Evolutionary conservation across 2,113 vertebrate genomes (phyloP), one percentile per base, ranked within the genome.

Genomic region (Pongo abelii): DNA sequence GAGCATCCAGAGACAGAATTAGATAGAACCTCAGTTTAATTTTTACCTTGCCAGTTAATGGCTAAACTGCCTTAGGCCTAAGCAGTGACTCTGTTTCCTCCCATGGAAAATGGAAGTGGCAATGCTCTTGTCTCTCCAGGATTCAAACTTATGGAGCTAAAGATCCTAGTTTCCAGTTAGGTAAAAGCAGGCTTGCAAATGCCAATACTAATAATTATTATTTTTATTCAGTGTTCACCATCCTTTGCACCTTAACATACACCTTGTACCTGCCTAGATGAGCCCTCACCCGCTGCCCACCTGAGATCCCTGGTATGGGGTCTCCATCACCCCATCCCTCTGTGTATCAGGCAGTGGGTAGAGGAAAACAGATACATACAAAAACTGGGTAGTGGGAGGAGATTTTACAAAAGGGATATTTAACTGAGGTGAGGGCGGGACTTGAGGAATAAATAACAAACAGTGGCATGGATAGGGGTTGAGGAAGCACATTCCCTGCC

Each of bases 281-380:
- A 83, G 46, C 1, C 4, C 4, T 16, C 0, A 40, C 3, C 13
- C 4, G 13, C 5, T 4, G 3, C 8, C 18, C 14, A 30, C 5
- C 30, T 5, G 64, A 87, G 27, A 64, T 35, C 57, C 20, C 57
- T 72, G 7, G 4, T 8, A 13, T 27, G 52, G n/a, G 20, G 22
- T 23, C 32, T 25, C 35, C 1, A 20, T 2, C 14, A 13, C 35
- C 11, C 3, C 6, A 18, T 18, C 48, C 10, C 1, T 40, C 17
- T 13, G 11, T 1, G 12, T n/a, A n/a, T 72, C 38, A 38, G 40
- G 13, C 17, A 59, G 40, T 57, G 27, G 17, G 14, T 46, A n/a
- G 81, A 38, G 52, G 77, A 52, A 80, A 85, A 69, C 23, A 89
- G 40, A 35, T 0, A 3, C 0, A 0, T 10, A 13, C 18, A 57